These are phyloP conservation scores for Salarias fasciatus DNA, from an alignment of 2,797 vertebrate species.

Conservation along the genomic window DNA sequence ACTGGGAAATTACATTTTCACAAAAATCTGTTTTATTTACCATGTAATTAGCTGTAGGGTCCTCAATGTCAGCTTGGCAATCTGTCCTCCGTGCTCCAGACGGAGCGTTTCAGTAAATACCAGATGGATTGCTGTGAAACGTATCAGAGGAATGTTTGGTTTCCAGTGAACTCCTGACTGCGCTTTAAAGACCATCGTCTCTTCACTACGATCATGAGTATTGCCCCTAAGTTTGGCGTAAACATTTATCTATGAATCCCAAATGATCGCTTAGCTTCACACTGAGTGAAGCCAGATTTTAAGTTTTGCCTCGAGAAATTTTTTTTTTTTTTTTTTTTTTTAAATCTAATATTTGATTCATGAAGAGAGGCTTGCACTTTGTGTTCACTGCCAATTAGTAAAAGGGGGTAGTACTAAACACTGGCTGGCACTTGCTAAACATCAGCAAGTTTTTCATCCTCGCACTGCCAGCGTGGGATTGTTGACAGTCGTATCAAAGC, in stretches of 20 bases:
- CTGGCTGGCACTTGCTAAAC: no score
- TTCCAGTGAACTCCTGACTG: no score
- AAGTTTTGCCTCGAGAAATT: not conserved
- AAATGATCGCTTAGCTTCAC: not conserved
- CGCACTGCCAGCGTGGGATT: no score
- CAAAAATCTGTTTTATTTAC: not conserved
- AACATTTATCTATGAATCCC: not conserved
- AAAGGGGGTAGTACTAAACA: no score
- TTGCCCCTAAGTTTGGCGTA: not conserved
- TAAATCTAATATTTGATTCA: no score
- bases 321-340: no score
- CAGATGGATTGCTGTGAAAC: not conserved
- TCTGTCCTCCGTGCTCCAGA: not conserved
- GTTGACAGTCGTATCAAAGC: no score
- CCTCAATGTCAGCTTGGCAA: slow-evolving; percentile 3
- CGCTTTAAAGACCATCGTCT: not conserved
- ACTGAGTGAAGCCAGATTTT: not conserved
- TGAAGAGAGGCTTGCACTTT: not conserved
- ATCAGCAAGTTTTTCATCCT: no score
- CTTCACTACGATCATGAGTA: not conserved
- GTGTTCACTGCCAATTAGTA: not conserved
- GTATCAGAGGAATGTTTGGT: not conserved
- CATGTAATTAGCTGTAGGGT: not conserved
- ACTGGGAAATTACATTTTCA: not conserved
- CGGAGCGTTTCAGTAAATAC: not conserved